Evolutionary conservation across 2,797 vertebrate species (phyloP).

Genomic region (Tokudaia muenninki): DNA sequence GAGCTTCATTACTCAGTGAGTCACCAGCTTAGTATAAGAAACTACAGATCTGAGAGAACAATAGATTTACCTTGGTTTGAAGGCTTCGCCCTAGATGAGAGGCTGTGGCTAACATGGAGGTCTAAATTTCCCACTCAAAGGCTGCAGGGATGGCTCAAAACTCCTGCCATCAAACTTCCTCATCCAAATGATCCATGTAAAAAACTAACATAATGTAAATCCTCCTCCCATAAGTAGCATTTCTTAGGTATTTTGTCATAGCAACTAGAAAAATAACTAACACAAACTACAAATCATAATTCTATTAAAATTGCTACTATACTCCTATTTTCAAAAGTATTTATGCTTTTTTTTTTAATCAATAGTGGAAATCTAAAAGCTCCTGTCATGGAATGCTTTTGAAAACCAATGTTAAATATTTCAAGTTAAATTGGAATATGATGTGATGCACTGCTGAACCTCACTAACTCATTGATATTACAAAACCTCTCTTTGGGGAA

Average conservation of each 20-base stretch:
- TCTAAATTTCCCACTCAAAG: no score
- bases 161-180: neutral
- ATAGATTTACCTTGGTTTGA: no score
- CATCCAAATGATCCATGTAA: no score
- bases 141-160: no score
- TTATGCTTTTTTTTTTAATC: neutral
- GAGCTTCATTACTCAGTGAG: no score
- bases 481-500: neutral
- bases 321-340: slow-evolving; percentile 29
- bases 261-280: neutral
- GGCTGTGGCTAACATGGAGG: no score
- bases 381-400: neutral
- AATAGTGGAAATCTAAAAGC: neutral
- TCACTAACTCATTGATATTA: neutral
- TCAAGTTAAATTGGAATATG: slow-evolving; percentile 20
- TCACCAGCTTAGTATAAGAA: no score
- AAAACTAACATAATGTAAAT: neutral
- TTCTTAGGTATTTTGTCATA: neutral
- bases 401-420: neutral
- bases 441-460: neutral
- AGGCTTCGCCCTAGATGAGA: no score
- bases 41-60: no score
- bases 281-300: neutral
- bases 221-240: neutral
- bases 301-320: neutral